Evolutionary conservation across 2,888 invertebrate genomes (phyloP).

Genomic region (Yponomeuta cagnagella): DNA sequence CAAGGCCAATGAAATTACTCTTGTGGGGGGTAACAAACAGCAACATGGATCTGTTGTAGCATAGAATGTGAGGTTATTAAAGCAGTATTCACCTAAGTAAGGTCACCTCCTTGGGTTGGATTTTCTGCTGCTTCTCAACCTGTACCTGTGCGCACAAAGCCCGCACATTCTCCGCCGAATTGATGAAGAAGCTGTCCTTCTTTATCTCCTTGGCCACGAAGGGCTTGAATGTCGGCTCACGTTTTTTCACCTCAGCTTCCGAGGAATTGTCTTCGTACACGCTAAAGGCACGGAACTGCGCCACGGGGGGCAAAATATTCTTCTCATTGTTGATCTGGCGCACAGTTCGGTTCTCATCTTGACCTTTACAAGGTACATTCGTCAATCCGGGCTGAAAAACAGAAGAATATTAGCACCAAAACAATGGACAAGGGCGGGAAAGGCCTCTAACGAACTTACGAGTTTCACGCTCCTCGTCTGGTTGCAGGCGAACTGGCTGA

Average conservation of each 20-base stretch:
- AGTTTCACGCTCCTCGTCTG: slow-evolving; percentile 70
- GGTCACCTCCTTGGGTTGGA: slow-evolving; percentile 42
- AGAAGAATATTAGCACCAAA: slow-evolving; percentile 16
- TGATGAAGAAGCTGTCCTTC: slow-evolving; percentile 52
- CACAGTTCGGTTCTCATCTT: slow-evolving; percentile 65
- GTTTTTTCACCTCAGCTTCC: slow-evolving; percentile 61
- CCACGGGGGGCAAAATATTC: slow-evolving; percentile 77
- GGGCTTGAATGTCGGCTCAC: slow-evolving; percentile 61
- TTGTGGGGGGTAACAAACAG: neutral
- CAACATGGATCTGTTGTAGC: neutral
- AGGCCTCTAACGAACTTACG: slow-evolving; percentile 51
- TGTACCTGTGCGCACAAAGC: slow-evolving; percentile 43
- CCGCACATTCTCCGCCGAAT: slow-evolving; percentile 53
- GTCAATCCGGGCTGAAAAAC: slow-evolving; percentile 56
- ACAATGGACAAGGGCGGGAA: slow-evolving; percentile 13
- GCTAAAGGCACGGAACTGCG: slow-evolving; percentile 85
- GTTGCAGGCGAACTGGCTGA: slow-evolving; percentile 76
- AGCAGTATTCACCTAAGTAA: slow-evolving; percentile 41
- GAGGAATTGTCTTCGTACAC: slow-evolving; percentile 81
- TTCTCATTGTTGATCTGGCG: slow-evolving; percentile 68
- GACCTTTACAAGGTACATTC: slow-evolving; percentile 64
- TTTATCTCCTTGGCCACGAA: slow-evolving; percentile 57
- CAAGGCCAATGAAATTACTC: neutral
- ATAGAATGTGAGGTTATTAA: slow-evolving; percentile 18
- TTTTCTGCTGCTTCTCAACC: slow-evolving; percentile 49